phyloP scores from a whole-genome alignment of 2,888 invertebrate genomes.

The Bimastos eiseni region DNA sequence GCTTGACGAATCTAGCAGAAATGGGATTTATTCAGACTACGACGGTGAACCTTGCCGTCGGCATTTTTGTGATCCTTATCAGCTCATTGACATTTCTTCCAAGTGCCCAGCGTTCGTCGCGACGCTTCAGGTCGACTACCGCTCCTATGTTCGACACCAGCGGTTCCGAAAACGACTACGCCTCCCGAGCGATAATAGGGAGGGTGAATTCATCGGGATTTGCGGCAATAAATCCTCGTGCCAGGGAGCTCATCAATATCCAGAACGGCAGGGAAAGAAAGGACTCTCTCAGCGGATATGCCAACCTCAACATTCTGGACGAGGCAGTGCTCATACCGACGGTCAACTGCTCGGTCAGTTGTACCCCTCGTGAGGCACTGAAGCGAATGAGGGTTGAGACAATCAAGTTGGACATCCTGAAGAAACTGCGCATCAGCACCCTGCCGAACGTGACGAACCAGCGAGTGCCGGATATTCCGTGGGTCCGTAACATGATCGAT shows the following conservation, averaged over 20 bases:
- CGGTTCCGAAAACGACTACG: neutral
- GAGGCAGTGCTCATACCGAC: neutral
- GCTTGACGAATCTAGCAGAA: neutral
- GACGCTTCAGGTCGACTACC: neutral
- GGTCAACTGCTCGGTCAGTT: slow-evolving; percentile 10
- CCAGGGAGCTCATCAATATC: neutral
- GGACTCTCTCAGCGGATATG: neutral
- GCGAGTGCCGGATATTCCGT: neutral
- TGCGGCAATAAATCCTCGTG: neutral
- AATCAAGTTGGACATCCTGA: slow-evolving; percentile 22
- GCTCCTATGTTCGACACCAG: neutral
- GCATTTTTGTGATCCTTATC: neutral
- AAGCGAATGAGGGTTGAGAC: slow-evolving; percentile 14
- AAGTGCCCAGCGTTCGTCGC: neutral
- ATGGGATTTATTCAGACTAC: neutral
- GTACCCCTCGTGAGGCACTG: slow-evolving; percentile 22
- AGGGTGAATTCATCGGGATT: neutral
- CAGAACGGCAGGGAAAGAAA: neutral
- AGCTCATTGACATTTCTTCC: neutral
- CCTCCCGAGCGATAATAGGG: neutral
- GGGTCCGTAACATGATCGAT: neutral
- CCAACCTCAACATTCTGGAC: neutral
- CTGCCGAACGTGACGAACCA: slow-evolving; percentile 22
- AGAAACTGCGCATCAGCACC: neutral
- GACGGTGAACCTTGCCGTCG: neutral